These are phyloP conservation scores for Acanthosepion pharaonis DNA, from an alignment of 2,888 invertebrate species.

Conservation along the genomic window DNA sequence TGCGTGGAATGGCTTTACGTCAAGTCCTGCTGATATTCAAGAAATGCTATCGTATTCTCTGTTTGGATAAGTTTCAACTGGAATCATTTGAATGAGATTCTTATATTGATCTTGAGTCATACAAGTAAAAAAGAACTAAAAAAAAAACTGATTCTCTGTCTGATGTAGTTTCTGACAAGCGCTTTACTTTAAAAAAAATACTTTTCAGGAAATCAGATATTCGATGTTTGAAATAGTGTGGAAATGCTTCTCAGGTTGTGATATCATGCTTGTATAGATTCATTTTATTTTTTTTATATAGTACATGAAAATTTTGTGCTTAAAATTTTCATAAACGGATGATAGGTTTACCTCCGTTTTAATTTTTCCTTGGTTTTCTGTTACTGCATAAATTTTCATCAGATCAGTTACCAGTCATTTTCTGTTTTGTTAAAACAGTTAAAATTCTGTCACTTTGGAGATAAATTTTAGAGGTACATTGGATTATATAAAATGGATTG, in stretches of 20 bases:
- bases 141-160: background rate
- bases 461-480: no score
- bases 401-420: background rate
- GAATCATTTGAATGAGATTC: conserved; percentile 21
- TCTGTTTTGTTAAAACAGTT: background rate
- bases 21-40: conserved; percentile 15
- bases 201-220: background rate
- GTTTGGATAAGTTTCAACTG: conserved; percentile 10
- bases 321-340: background rate
- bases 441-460: no score
- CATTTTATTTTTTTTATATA: background rate
- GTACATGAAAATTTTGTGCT: background rate
- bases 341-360: background rate
- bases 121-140: background rate
- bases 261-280: background rate
- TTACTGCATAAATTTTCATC: background rate
- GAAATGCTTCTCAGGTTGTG: background rate
- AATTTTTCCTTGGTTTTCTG: background rate
- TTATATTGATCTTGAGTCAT: background rate
- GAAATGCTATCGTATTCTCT: background rate
- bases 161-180: conserved; percentile 12
- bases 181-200: background rate
- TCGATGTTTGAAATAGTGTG: background rate
- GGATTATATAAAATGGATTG: no score
- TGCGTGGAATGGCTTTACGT: background rate